A percentile compares a stretch with the other conserved stretches of the same genome.
These are phyloP conservation scores for Cactoblastis cactorum DNA, from an alignment of 2,888 invertebrate genomes.

Conservation along the genomic window DNA sequence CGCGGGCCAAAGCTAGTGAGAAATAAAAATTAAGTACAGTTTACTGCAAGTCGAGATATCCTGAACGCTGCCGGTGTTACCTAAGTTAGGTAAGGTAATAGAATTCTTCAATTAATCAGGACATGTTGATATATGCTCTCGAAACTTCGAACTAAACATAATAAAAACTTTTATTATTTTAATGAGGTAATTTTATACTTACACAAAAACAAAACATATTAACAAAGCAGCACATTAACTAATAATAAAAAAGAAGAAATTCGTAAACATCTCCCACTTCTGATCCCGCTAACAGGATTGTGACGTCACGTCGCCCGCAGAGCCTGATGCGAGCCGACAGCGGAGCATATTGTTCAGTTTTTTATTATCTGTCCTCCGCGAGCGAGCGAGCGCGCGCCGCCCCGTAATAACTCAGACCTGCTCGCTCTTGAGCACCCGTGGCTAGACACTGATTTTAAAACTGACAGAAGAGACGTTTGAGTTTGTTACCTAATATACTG, in stretches of 20 bases:
- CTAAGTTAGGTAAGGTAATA: too few relatives aligned
- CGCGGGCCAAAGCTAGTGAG: too few relatives aligned
- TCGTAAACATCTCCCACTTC: background rate
- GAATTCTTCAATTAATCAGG: too few relatives aligned
- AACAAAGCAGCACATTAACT: too few relatives aligned
- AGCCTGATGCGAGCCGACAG: constrained; percentile 22
- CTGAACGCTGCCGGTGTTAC: too few relatives aligned
- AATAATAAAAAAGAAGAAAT: background rate
- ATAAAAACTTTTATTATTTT: too few relatives aligned
- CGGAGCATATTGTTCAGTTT: constrained; percentile 21
- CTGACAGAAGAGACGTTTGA: background rate
- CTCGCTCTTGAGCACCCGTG: constrained; percentile 19
- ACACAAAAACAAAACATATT: too few relatives aligned
- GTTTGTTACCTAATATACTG: background rate
- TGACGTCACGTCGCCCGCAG: constrained; percentile 16
- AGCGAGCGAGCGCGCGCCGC: background rate
- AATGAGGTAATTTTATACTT: too few relatives aligned
- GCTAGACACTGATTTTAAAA: constrained; percentile 25
- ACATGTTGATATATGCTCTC: too few relatives aligned
- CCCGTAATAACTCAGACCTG: constrained; percentile 15
- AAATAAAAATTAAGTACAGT: too few relatives aligned
- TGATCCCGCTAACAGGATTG: constrained; percentile 1
- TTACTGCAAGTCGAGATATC: too few relatives aligned
- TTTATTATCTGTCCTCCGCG: constrained; percentile 1
- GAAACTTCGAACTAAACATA: too few relatives aligned